Base-by-base conservation (phyloP, 2,113 vertebrate genomes). In the Corythaeola cristata region DNA sequence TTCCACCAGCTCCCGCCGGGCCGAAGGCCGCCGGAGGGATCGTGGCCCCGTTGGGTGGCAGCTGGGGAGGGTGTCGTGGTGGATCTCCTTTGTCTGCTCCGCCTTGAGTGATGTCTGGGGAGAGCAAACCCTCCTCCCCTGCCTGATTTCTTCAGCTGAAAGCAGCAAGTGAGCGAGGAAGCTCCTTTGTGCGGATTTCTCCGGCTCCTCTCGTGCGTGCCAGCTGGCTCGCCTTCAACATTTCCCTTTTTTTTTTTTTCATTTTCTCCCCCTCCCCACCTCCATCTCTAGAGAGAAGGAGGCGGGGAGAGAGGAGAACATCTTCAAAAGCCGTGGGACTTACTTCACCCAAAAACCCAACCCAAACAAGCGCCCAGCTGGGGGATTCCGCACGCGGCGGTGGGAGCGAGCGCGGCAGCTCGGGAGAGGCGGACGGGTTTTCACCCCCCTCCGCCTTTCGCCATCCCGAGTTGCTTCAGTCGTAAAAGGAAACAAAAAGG, bases 141-240 rank as follows among this genome's bases (percentile, higher is more conserved):
- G 89, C 35, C 30, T 87, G 83, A 83, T 94, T 96, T 95, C 96
- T 96, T 83, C 79, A 97, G 95, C 96, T 96, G 94, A 95, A 92
- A 97, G 94, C 97, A 96, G 97, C 87, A 91, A 97, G 96, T 92
- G 96, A 96, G 93, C 95, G 89, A 96, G 97, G 97, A 97, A 96
- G 96, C 94, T 98, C 95, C 91, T 98, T 97, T 98, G 95, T 97
- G 95, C 90, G 88, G 93, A 88, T 93, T 87, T 95, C 96, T 97
- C 96, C 26, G 69, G 92, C 97, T 97, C 89, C 94, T 97, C 95
- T 95, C 69, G 94, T 96, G 96, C 7, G 63, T 96, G 94, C 95
- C 96, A 98, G 97, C 91, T 98, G 97, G 97, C 96, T 96, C 88
- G 6, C 20, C 41, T 97, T 98, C 92, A 97, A 89, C 71, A 64